Percentiles rank a stretch among this genome's conserved stretches.
Conservation (phyloP, 2,888 invertebrate genomes). For the Tiliacea aurago region DNA sequence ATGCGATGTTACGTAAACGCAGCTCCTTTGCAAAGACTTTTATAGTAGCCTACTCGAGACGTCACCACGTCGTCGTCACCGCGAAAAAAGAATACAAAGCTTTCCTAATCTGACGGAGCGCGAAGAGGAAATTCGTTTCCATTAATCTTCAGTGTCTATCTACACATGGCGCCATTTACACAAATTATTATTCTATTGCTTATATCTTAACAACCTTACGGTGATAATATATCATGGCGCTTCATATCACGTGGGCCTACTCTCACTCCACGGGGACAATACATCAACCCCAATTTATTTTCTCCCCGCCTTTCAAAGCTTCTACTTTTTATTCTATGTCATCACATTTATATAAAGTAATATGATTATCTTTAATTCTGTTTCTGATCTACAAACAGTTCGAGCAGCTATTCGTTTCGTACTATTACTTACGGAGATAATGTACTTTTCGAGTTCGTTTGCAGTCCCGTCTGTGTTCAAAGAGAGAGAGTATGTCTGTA, state of each 20-base stretch:
- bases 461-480: slow-evolving; percentile 25
- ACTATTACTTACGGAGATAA: slow-evolving; percentile 42
- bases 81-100: slow-evolving; percentile 44
- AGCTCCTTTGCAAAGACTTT: slow-evolving; percentile 23
- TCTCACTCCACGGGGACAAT: slow-evolving; percentile 78
- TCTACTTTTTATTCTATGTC: slow-evolving; percentile 68
- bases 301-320: slow-evolving; percentile 80
- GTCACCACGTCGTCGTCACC: slow-evolving; percentile 7
- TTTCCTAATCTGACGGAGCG: slow-evolving; percentile 38
- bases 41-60: slow-evolving; percentile 16
- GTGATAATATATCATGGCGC: slow-evolving; percentile 77
- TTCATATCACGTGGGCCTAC: slow-evolving; percentile 77
- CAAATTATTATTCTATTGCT: slow-evolving; percentile 62
- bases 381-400: slow-evolving; percentile 33
- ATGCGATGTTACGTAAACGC: not conserved
- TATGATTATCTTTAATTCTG: slow-evolving; percentile 43
- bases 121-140: slow-evolving; percentile 33
- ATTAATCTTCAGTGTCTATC: slow-evolving; percentile 49
- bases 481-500: slow-evolving; percentile 21
- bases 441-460: slow-evolving; percentile 37
- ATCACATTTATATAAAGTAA: slow-evolving; percentile 49
- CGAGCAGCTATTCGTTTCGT: slow-evolving; percentile 24
- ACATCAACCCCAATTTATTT: slow-evolving; percentile 85
- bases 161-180: slow-evolving; percentile 50
- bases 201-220: slow-evolving; percentile 55